Evolutionary conservation across 2,888 invertebrate genomes (phyloP), one percentile per base, ranked within the genome.

Genomic region (Macrosiphum euphorbiae): DNA sequence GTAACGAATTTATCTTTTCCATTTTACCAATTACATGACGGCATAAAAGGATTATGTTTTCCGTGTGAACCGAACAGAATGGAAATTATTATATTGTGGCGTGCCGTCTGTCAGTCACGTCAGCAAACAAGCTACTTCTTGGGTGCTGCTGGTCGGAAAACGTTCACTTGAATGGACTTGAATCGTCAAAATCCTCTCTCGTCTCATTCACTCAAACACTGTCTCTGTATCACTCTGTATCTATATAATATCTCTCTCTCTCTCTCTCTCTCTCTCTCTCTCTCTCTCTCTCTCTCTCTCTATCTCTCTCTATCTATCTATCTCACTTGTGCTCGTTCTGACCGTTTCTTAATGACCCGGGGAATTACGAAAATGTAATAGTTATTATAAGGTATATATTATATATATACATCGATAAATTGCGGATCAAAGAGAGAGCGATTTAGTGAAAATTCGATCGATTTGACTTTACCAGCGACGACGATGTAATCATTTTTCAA

Each of bases 1-100:
- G 92, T 93, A 93, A 93, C 93, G 93, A 93, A 93, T 93, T 93
- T 90, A 90, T 78, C 85, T 93, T 90, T 93, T 93, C 90, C 89
- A 93, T 90, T 90, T 93, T 93, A 93, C 93, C 93, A 93, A 93
- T 93, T 93, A 93, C 52, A 78, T 41, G 92, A 67, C 44, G 93
- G 84, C 84, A 93, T 86, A 90, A 93, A 93, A 93, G 93, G 93
- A 93, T 93, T 93, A 90, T 88, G 52, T 92, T 92, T 92, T 92
- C n/a, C 93, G 93, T 93, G 93, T 93, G 93, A 93, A 93, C 93
- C 90, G 90, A 89, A 85, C 85, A 61, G 89, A 93, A 93, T 85
- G 55, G 13, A 55, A 52, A 93, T 93, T 90, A 90, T 93, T 89
- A 93, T 90, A 90, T 93, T 90, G 89, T 93, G 87, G 52, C 67